A percentile compares a stretch with the other conserved stretches of the same genome.
Conservation (phyloP, 2,797 vertebrate species). For the Scleropages formosus region DNA sequence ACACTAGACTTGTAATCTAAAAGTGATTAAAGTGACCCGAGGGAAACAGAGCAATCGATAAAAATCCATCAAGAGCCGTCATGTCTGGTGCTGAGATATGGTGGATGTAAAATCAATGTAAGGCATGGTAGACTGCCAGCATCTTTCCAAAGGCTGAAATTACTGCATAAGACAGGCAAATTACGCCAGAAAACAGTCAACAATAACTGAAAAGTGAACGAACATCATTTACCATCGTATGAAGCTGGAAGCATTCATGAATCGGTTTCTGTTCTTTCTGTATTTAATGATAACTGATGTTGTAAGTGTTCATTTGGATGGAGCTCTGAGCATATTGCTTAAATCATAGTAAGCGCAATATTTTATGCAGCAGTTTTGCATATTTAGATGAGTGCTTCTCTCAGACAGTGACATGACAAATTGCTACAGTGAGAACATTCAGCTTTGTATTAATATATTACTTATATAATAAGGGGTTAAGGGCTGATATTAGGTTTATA, state of each 20-base stretch:
- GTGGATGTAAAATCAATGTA: constrained; percentile 32
- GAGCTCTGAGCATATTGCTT: neutral
- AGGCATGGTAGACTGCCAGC: constrained; percentile 24
- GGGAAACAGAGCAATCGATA: constrained; percentile 23
- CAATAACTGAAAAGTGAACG: neutral
- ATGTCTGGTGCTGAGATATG: constrained; percentile 10
- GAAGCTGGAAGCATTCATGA: neutral
- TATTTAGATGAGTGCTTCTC: too few species aligned
- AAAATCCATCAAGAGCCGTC: constrained; percentile 27
- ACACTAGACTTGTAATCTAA: constrained; percentile 12
- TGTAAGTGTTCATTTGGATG: neutral
- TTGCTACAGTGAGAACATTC: too few species aligned
- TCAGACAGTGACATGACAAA: too few species aligned
- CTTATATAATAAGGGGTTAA: neutral
- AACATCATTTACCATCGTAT: neutral
- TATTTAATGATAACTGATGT: neutral
- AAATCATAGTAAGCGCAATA: too few species aligned
- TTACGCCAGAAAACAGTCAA: neutral
- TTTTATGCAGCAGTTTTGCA: too few species aligned
- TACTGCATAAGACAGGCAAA: neutral
- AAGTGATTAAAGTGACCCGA: constrained; percentile 24
- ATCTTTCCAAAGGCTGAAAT: neutral
- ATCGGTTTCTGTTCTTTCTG: neutral
- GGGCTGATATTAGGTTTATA: neutral
- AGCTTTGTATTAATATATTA: too few species aligned